Evolutionary conservation across 1,140 invertebrate genomes (phyloP).

Genomic region (Sweltsa coloradensis): DNA sequence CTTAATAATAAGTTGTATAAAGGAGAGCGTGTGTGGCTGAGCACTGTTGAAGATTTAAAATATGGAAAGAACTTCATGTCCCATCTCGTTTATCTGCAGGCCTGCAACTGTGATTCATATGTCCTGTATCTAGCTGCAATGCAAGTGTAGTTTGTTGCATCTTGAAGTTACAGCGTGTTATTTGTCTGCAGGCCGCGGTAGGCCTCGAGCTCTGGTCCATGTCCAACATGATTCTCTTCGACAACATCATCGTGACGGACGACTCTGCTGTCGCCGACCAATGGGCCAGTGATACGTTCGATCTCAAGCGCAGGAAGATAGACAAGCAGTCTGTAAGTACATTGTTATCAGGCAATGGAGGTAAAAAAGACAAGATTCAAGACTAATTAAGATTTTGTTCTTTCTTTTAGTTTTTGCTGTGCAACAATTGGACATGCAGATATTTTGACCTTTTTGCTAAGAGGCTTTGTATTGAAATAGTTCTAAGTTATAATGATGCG

Average conservation of each 20-base stretch:
- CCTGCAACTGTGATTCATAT: no score
- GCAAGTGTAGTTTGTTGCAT: no score
- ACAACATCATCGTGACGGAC: slow-evolving; percentile 91
- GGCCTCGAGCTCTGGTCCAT: slow-evolving; percentile 98
- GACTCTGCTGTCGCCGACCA: slow-evolving; percentile 61
- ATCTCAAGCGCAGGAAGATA: slow-evolving; percentile 68
- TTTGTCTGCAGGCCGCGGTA: slow-evolving; percentile 79
- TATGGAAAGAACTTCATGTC: no score
- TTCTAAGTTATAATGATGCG: neutral
- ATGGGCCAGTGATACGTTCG: slow-evolving; percentile 76
- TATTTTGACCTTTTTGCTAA: neutral
- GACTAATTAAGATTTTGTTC: neutral
- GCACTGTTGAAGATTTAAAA: no score
- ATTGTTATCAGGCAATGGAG: slow-evolving; percentile 8
- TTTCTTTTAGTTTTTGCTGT: neutral
- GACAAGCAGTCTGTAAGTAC: slow-evolving; percentile 68
- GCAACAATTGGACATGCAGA: no score
- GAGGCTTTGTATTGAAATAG: neutral
- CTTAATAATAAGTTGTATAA: no score
- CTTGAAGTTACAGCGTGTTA: no score
- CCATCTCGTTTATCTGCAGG: no score
- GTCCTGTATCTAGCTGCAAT: no score
- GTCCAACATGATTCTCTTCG: slow-evolving; percentile 86
- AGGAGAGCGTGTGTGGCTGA: no score
- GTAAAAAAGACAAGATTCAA: neutral